Percentiles rank a stretch among this genome's conserved stretches.
phyloP scores from a whole-genome alignment of 2,888 invertebrate genomes.

The Drosophila borborema region DNA sequence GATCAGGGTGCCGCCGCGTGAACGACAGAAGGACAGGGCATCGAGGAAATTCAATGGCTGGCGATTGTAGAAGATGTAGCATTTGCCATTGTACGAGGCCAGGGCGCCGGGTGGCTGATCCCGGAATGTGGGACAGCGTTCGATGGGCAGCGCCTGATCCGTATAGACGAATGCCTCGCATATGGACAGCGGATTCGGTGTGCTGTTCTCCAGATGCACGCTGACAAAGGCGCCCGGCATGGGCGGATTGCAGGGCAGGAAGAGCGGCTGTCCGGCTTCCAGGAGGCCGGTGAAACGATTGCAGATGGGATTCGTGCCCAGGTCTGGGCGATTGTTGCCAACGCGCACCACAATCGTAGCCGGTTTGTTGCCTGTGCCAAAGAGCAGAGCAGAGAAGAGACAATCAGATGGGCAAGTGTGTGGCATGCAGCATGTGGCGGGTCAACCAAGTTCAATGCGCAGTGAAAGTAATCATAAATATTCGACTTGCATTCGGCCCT shows the following conservation, averaged over 20 bases:
- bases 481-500: conserved; percentile 34
- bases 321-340: conserved; percentile 96
- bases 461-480: conserved; percentile 83
- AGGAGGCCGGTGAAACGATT: conserved; percentile 94
- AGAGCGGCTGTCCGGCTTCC: conserved; percentile 95
- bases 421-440: conserved; percentile 30
- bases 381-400: conserved; percentile 1
- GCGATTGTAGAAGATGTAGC: conserved; percentile 96
- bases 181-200: conserved; percentile 92
- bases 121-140: conserved; percentile 95
- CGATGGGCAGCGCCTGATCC: conserved; percentile 95
- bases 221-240: conserved; percentile 98
- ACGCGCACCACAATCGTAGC: conserved; percentile 95
- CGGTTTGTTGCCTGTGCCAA: conserved; percentile 88
- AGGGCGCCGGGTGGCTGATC: conserved; percentile 97
- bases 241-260: conserved; percentile 96
- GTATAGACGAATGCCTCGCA: conserved; percentile 98
- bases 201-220: conserved; percentile 92
- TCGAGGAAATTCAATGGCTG: conserved; percentile 93
- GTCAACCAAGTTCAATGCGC: conserved; percentile 55
- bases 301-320: conserved; percentile 96
- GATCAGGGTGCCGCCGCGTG: conserved; percentile 93
- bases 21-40: conserved; percentile 91
- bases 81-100: conserved; percentile 97
- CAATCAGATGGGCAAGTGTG: conserved; percentile 16